Evolutionary conservation across 2,113 vertebrate genomes (phyloP), one percentile per base, ranked within the genome.

Genomic region (Muscicapa adusta): DNA sequence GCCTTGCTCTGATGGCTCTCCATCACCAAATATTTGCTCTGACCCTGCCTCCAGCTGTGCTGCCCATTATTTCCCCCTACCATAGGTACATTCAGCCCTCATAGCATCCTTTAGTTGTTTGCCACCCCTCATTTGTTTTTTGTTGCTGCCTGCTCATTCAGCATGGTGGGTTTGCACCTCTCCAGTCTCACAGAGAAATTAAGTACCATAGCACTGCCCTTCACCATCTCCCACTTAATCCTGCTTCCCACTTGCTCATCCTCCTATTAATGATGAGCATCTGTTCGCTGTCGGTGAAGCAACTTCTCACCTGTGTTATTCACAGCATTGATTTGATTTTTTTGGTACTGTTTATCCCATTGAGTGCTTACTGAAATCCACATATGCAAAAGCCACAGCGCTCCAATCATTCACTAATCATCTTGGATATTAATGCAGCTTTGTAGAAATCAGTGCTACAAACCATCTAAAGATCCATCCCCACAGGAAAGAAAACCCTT

Each of bases 191-290:
- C 72, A 77, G 76, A 0, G 5, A 75, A 71, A 45, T 48, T 61
- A 80, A 34, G 26, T 4, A 43, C 19, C 54, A 48, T 79, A 78
- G 67, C 53, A 8, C 48, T 71, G 84, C 60, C 66, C 76, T 93
- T 67, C 8, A 4, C 45, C 73, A 68, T 58, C 54, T 73, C 82
- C 40, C 73, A 57, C 81, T 43, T 82, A 92, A 93, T 77, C 91
- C 71, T 51, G 36, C 47, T 88, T 62, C 88, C 82, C 56, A 5
- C 47, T 71, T 78, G 85, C 90, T 91, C 88, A 67, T 84, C 56
- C 53, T 91, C 23, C 87, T 90, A 66, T 70, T 94, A 83, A 90
- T 24, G 60, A 63, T 4, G 56, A 93, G 85, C 85, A 95, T 72
- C 94, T 93, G 91, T 33, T 95, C 3, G 0, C 82, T 60, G 51